Percentiles rank a stretch among this genome's conserved stretches.
These are phyloP conservation scores for Mustelus asterias DNA, from an alignment of 2,113 vertebrate genomes.

Conservation along the genomic window DNA sequence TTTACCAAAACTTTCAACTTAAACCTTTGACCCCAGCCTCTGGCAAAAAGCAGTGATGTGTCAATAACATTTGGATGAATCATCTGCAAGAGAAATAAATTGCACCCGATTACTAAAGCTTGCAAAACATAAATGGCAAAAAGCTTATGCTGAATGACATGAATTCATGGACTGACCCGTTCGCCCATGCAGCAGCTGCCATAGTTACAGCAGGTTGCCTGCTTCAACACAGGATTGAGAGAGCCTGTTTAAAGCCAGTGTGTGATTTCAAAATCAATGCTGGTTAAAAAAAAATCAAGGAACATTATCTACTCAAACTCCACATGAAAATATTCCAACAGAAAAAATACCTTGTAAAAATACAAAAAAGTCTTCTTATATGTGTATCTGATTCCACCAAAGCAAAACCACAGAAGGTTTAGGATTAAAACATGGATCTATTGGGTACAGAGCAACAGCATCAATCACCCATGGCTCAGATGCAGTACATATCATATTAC, in stretches of 20 bases:
- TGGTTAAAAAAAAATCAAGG: not conserved
- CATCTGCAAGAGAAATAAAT: constrained; percentile 59
- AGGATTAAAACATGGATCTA: not conserved
- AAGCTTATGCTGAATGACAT: not conserved
- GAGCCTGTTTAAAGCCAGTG: not conserved
- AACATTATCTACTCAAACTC: not conserved
- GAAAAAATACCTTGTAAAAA: not conserved
- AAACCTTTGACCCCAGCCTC: constrained; percentile 64
- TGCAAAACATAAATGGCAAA: not conserved
- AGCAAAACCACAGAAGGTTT: not conserved
- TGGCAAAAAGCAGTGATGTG: constrained; percentile 75
- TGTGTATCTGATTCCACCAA: not conserved
- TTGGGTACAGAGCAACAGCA: not conserved
- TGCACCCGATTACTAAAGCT: not conserved
- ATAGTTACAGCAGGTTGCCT: not conserved
- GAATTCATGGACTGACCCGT: not conserved
- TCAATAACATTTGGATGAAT: constrained; percentile 81
- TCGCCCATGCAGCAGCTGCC: not conserved
- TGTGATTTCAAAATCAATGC: not conserved
- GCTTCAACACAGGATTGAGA: not conserved
- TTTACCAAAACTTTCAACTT: constrained; percentile 77
- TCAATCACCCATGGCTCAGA: not conserved
- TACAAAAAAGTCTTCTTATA: not conserved
- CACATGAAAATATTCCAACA: not conserved
- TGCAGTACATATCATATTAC: not conserved